A percentile compares a stretch with the other conserved stretches of the same genome.
Evolutionary conservation across 1,140 invertebrate genomes (phyloP).

Genomic region (Periplaneta americana): DNA sequence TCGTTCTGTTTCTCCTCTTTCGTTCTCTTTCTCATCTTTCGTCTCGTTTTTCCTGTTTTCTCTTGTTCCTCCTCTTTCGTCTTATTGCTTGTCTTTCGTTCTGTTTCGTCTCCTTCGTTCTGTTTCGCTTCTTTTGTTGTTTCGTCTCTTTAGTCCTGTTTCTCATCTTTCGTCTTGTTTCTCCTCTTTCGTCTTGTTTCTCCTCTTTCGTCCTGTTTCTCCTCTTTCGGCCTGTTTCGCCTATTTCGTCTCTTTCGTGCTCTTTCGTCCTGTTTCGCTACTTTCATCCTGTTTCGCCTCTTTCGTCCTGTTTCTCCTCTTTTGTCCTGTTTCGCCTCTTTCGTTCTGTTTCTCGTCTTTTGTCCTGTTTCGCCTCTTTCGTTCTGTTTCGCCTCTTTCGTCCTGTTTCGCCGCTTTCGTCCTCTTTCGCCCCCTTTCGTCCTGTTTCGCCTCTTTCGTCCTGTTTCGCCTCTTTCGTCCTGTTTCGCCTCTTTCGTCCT

Average conservation of each 20-base stretch:
- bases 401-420: neutral
- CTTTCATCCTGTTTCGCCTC: neutral
- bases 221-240: neutral
- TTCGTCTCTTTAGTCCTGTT: too few species aligned
- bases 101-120: too few species aligned
- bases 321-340: neutral
- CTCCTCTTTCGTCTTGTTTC: too few species aligned
- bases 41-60: too few species aligned
- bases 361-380: neutral
- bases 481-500: neutral
- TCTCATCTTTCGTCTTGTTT: too few species aligned
- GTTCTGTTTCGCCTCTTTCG: neutral
- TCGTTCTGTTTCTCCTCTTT: neutral
- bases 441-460: neutral
- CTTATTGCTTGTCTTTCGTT: neutral
- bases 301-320: neutral
- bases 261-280: neutral
- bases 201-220: too few species aligned
- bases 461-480: neutral
- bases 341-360: neutral
- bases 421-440: neutral
- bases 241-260: too few species aligned
- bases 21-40: neutral
- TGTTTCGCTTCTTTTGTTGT: neutral
- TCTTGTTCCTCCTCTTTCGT: neutral